Conservation (phyloP, 30 jellyfish, hydroid and myxozoan species). For the Turritopsis rubra region DNA sequence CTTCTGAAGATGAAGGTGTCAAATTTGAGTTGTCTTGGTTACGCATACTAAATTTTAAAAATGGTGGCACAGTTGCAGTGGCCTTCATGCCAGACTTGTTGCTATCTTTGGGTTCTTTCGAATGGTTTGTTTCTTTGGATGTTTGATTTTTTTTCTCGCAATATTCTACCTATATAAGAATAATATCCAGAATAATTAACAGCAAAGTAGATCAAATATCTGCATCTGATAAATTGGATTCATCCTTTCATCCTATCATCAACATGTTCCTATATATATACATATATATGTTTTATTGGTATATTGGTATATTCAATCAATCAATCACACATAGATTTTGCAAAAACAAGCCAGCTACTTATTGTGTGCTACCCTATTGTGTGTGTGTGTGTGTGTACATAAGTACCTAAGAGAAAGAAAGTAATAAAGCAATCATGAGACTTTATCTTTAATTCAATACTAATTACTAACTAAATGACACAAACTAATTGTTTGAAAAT, state of each 20-base stretch:
- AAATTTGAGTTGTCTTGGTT: conserved; percentile 35
- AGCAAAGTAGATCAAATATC: background rate
- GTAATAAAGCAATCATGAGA: background rate
- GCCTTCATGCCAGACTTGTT: conserved; percentile 60
- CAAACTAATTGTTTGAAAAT: background rate
- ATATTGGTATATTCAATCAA: too few relatives aligned
- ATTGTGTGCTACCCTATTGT: background rate
- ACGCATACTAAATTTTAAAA: conserved; percentile 51
- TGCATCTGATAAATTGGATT: background rate
- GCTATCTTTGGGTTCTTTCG: background rate
- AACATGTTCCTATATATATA: too few relatives aligned
- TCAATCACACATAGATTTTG: background rate
- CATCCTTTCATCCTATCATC: too few relatives aligned
- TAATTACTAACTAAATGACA: background rate
- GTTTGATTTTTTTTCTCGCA: background rate
- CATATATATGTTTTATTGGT: too few relatives aligned
- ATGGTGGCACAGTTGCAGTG: conserved; percentile 94
- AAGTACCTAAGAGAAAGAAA: too few relatives aligned
- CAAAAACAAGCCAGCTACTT: background rate
- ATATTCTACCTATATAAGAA: background rate
- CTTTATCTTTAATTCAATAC: background rate
- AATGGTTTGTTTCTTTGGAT: background rate
- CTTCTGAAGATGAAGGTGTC: conserved; percentile 65
- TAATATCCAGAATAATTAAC: background rate
- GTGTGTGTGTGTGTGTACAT: too few relatives aligned